Evolutionary conservation across 2,113 vertebrate genomes (phyloP), one percentile per base, ranked within the genome.

Genomic region (Australoheros scitulus): DNA sequence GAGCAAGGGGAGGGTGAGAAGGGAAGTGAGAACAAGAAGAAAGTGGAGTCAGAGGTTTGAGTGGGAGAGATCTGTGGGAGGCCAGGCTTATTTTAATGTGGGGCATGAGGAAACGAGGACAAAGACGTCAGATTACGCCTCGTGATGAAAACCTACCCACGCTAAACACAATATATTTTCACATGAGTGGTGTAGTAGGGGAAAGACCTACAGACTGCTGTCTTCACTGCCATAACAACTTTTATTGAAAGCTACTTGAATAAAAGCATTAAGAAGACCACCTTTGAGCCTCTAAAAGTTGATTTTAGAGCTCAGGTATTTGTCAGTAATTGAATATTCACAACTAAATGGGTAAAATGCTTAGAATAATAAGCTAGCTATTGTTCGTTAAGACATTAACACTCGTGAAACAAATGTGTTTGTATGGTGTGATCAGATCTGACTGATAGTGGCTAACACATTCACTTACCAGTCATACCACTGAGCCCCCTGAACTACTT

Each of bases 11-110:
- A 58, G 74, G 72, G 68, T 22, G 24, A 58, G 57, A 64, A 63
- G 77, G 83, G 87, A 90, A 89, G 85, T 88, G 79, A 87, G 82
- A 88, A 77, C 59, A 50, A 74, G 57, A 85, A 50, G 90, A 91
- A 87, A 92, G 85, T 85, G 77, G 64, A 90, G 84, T 89, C 83
- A 91, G 84, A 90, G 85, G 84, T 88, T 87, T 90, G 87, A 92
- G 93, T 92, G 91, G 89, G 89, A 89, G 88, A 84, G 3, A 6
- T 65, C 7, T 52, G 85, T 86, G 87, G 86, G 77, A 50, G 38
- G 78, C 41, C 80, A 76, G 26, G 72, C 26, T 56, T 20, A 75
- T 79, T 79, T 87, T 18, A 89, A 79, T 50, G 87, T 88, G 85
- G 89, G 80, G 81, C 79, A 52, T 59, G 76, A 87, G 87, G 84